Evolutionary conservation across 2,888 invertebrate species (phyloP), one percentile per base, ranked within the genome.

Genomic region (Allophyes oxyacanthae): DNA sequence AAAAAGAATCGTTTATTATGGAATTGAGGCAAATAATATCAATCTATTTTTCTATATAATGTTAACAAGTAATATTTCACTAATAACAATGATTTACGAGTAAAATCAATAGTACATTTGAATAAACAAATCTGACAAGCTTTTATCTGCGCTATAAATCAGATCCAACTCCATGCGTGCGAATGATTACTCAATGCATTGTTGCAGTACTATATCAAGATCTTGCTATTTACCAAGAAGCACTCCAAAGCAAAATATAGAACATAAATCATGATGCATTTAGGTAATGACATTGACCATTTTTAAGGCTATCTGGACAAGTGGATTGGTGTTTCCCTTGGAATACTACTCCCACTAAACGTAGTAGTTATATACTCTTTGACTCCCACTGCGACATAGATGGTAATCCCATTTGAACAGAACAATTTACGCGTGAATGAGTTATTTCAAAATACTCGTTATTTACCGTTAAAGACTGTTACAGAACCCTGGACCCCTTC

Each of bases 61-160:
- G 40, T 52, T 46, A 55, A 57, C 42, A 58, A 37, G 8, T 32
- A 49, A 62, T 58, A 63, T 62, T 69, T 66, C 14, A 58, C 14
- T n/a, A 63, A 48, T 41, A 56, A 32, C 25, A 48, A 46, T 63
- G 56, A 60, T 62, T 56, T 58, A 75, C 20, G 25, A 42, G 34
- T 56, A 14, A 46, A 60, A 65, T 69, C 55, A 56, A 58, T 55
- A 44, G 15, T 41, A 59, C 10, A 49, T 54, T 58, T 53, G 50
- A 53, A 63, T 63, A 75, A 72, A 48, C 63, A 67, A 57, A 48
- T 51, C 63, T 63, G 70, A 56, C 64, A 59, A 37, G 63, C 64
- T 75, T 37, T 68, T 73, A 75, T 61, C 72, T 55, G 13, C 2
- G 11, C 46, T 15, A 68, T 73, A 60, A 61, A 64, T 72, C 54